Conservation (phyloP, 2,797 vertebrate species). For the Phoebastria nigripes region DNA sequence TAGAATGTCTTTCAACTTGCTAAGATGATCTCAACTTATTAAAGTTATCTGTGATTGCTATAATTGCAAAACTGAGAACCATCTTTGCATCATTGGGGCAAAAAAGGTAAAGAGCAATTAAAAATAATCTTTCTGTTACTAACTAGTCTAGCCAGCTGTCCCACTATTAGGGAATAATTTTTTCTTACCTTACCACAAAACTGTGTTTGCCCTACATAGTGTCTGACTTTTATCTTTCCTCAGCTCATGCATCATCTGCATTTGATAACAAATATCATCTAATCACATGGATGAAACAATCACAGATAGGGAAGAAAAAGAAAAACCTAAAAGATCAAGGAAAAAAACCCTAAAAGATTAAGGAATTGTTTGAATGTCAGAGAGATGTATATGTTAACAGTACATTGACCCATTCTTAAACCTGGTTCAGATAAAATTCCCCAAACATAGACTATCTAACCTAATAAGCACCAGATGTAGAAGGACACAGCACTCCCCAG, state of each 20-base stretch:
- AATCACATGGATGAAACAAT: background rate
- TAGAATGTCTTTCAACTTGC: background rate
- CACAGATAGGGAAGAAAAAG: background rate
- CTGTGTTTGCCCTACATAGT: background rate
- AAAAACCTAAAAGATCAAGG: background rate
- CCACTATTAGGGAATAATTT: background rate
- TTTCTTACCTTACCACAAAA: background rate
- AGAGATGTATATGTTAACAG: background rate
- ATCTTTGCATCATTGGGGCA: background rate
- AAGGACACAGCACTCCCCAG: background rate
- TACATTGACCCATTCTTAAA: background rate
- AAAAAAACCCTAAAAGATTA: background rate
- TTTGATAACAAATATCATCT: background rate
- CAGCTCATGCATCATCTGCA: background rate
- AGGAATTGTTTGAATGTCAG: background rate
- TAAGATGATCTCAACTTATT: background rate
- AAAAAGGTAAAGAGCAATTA: background rate
- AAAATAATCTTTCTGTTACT: background rate
- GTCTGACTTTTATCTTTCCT: background rate
- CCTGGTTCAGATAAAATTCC: background rate
- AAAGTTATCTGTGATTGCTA: background rate
- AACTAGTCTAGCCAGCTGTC: background rate
- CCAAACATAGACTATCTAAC: background rate
- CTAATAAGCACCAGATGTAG: conserved; percentile 1
- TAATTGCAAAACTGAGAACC: background rate